Percentiles rank a stretch among this genome's conserved stretches.
These are phyloP conservation scores for Scaptodrosophila latifasciaeformis DNA, from an alignment of 2,888 invertebrate species.

Conservation along the genomic window DNA sequence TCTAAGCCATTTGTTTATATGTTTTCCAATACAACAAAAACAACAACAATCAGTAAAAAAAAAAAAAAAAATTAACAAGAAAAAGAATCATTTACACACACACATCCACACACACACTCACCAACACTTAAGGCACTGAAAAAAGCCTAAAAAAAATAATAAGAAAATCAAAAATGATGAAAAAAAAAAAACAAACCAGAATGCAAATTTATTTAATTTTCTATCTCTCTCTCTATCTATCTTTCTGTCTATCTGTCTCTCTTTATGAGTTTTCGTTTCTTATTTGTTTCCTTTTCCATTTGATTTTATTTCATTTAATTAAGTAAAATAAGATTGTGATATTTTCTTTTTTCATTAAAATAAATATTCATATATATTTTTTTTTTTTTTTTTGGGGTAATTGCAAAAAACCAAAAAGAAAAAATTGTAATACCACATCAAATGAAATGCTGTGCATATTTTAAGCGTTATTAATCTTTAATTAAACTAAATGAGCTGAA, in stretches of 20 bases:
- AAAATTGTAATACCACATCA: not conserved
- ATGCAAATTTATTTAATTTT: conserved; percentile 47
- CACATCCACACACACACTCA: conserved; percentile 36
- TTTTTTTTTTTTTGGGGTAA: conserved; percentile 42
- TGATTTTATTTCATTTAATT: conserved; percentile 14
- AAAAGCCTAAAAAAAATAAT: conserved; percentile 22
- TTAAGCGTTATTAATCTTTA: not conserved
- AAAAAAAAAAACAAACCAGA: conserved; percentile 46
- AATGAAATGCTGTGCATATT: too few species aligned
- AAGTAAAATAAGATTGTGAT: conserved; percentile 41
- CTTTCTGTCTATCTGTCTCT: conserved; percentile 12
- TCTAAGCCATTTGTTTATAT: conserved; percentile 83
- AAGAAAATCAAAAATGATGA: conserved; percentile 23
- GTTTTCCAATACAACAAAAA: conserved; percentile 70
- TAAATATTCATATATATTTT: too few species aligned
- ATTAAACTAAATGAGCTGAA: not conserved
- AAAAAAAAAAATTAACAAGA: conserved; percentile 27
- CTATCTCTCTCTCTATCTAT: conserved; percentile 14
- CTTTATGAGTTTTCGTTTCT: conserved; percentile 13
- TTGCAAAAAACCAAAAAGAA: conserved; percentile 2
- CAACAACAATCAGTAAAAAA: conserved; percentile 27
- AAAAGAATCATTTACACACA: conserved; percentile 46
- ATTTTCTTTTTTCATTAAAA: too few species aligned
- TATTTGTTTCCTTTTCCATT: conserved; percentile 18
- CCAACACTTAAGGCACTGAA: conserved; percentile 50